phyloP scores from a whole-genome alignment of 1,140 invertebrate species.

The Pseudobourletiella spinata region DNA sequence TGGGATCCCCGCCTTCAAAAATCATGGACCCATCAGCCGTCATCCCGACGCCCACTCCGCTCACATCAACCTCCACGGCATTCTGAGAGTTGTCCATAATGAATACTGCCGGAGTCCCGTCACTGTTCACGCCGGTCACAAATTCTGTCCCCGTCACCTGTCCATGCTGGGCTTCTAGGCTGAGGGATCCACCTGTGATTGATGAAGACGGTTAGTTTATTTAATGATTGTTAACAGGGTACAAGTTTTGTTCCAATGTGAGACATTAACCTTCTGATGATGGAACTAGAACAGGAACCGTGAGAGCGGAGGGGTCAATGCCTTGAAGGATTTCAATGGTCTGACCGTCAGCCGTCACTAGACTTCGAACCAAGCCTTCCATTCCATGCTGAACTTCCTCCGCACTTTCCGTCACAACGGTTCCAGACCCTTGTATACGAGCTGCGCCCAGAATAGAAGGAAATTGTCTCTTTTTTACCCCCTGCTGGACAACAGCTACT shows the following conservation, averaged over 20 bases:
- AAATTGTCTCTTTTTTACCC: constrained; percentile 26
- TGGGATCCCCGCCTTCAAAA: constrained; percentile 14
- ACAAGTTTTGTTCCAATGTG: no score
- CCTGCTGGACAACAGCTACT: constrained; percentile 32
- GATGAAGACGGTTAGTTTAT: no score
- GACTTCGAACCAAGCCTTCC: constrained; percentile 15
- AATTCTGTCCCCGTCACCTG: constrained; percentile 9
- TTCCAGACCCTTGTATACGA: constrained; percentile 34
- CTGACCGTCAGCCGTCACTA: constrained; percentile 23
- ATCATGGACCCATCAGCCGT: constrained; percentile 27
- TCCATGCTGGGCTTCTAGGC: constrained; percentile 47
- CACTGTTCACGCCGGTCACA: constrained; percentile 14
- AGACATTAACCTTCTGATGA: constrained; percentile 34
- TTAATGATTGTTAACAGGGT: no score
- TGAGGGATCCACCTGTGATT: constrained; percentile 41
- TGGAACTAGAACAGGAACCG: constrained; percentile 23
- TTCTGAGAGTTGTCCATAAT: constrained; percentile 26
- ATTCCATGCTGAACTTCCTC: constrained; percentile 8
- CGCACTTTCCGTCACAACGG: constrained; percentile 13
- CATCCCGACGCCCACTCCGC: constrained; percentile 21
- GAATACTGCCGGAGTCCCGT: constrained; percentile 21
- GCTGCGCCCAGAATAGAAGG: constrained; percentile 17
- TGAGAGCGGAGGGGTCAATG: constrained; percentile 13
- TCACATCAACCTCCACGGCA: constrained; percentile 25
- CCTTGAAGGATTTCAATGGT: constrained; percentile 29